Evolutionary conservation across 1,140 invertebrate genomes (phyloP).

Genomic region (Heliconius hermathena): DNA sequence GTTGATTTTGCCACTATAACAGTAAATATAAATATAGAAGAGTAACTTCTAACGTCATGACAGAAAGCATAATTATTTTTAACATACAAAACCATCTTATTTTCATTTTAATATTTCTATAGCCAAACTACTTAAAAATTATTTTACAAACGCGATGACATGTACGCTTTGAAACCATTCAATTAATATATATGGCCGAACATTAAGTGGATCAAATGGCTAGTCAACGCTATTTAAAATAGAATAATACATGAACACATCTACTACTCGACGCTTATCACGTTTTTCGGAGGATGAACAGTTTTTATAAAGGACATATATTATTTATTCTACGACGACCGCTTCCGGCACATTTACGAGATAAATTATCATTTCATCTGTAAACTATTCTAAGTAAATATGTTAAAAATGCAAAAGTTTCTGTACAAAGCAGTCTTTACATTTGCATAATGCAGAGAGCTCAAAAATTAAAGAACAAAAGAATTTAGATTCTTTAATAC

Average conservation of each 20-base stretch:
- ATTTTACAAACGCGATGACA: background rate
- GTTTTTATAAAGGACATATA: slow-evolving; percentile 2
- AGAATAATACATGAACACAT: background rate
- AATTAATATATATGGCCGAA: background rate
- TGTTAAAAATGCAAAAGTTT: background rate
- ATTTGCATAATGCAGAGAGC: background rate
- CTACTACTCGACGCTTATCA: background rate
- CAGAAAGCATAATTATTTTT: too few relatives aligned
- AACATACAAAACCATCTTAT: background rate
- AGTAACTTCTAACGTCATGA: too few relatives aligned
- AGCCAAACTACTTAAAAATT: background rate
- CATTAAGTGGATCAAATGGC: slow-evolving; percentile 5
- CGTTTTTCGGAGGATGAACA: background rate
- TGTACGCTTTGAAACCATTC: background rate
- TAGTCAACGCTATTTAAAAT: slow-evolving; percentile 14
- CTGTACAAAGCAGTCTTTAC: background rate
- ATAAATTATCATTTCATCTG: background rate
- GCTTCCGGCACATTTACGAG: background rate
- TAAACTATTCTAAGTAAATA: background rate
- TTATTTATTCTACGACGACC: background rate
- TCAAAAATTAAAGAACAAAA: background rate
- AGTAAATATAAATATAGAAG: too few relatives aligned
- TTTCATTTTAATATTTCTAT: background rate
- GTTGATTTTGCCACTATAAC: too few relatives aligned
- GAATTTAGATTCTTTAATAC: background rate